These are phyloP conservation scores for Pelodytes ibericus DNA, from an alignment of 2,797 vertebrate species.

Conservation along the genomic window DNA sequence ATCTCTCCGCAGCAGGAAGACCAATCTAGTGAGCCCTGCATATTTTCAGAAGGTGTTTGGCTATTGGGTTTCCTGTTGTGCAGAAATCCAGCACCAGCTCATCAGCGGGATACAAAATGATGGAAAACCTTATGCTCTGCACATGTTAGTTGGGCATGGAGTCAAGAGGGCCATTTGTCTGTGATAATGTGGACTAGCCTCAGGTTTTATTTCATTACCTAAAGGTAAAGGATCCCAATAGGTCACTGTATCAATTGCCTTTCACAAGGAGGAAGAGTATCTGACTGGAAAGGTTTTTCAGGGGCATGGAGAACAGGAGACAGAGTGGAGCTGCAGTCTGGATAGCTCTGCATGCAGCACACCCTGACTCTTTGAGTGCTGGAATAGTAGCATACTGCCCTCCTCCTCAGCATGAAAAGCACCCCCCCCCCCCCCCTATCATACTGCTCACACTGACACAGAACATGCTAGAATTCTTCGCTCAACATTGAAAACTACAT, in stretches of 20 bases:
- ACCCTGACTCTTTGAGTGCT: no score
- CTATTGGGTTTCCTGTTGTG: neutral
- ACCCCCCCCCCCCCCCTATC: no score
- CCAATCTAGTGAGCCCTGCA: neutral
- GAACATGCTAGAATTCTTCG: no score
- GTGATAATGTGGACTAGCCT: neutral
- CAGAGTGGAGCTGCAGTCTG: no score
- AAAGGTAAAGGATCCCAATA: neutral
- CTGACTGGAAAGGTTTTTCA: neutral
- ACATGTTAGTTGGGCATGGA: neutral
- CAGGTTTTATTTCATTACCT: neutral
- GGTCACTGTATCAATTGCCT: neutral
- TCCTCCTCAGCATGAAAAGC: no score
- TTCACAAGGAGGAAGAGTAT: neutral
- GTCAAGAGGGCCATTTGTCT: neutral
- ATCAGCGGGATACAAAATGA: neutral
- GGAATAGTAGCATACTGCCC: no score
- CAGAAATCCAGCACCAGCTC: neutral
- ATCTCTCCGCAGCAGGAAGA: neutral
- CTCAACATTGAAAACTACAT: no score
- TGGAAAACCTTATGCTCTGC: neutral
- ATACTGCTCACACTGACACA: no score
- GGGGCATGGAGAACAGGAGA: no score
- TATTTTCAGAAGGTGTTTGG: neutral
- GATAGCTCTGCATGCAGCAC: no score